Evolutionary conservation across 2,797 vertebrate species (phyloP).

Genomic region (Pseudochirops corinnae): DNA sequence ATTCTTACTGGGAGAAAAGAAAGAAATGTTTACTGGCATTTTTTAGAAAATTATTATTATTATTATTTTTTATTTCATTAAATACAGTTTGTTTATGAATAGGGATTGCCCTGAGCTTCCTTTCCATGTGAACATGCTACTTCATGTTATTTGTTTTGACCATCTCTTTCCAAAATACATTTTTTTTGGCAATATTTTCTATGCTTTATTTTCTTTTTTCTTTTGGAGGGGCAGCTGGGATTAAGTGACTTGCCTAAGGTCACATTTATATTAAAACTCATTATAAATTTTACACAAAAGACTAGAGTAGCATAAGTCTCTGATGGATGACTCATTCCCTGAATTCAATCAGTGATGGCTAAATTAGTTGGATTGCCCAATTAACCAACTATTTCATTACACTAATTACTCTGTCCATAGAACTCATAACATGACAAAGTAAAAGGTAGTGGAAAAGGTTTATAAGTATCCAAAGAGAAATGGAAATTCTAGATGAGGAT

Average conservation of each 20-base stretch:
- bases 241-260: too few species aligned
- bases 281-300: slow-evolving; percentile 34
- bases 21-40: slow-evolving; percentile 37
- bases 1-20: slow-evolving; percentile 42
- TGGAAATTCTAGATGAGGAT: slow-evolving; percentile 22
- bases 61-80: slow-evolving; percentile 26
- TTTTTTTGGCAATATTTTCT: too few species aligned
- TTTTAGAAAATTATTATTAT: slow-evolving; percentile 24
- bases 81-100: slow-evolving; percentile 15
- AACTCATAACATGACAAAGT: slow-evolving; percentile 48
- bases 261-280: too few species aligned
- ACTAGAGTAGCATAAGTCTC: not conserved
- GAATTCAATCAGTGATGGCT: slow-evolving; percentile 28
- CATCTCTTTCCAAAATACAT: slow-evolving; percentile 10
- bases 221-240: too few species aligned
- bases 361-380: slow-evolving; percentile 34
- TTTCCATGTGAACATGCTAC: slow-evolving; percentile 1
- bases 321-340: slow-evolving; percentile 19
- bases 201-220: too few species aligned
- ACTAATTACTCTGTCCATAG: slow-evolving; percentile 46
- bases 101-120: slow-evolving; percentile 34
- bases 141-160: slow-evolving; percentile 3
- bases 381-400: slow-evolving; percentile 64
- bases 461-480: slow-evolving; percentile 48
- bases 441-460: slow-evolving; percentile 39